Percentiles rank a stretch among this genome's conserved stretches.
These are phyloP conservation scores for Sebastes cheni DNA, from an alignment of 2,797 vertebrate genomes.

Conservation along the genomic window DNA sequence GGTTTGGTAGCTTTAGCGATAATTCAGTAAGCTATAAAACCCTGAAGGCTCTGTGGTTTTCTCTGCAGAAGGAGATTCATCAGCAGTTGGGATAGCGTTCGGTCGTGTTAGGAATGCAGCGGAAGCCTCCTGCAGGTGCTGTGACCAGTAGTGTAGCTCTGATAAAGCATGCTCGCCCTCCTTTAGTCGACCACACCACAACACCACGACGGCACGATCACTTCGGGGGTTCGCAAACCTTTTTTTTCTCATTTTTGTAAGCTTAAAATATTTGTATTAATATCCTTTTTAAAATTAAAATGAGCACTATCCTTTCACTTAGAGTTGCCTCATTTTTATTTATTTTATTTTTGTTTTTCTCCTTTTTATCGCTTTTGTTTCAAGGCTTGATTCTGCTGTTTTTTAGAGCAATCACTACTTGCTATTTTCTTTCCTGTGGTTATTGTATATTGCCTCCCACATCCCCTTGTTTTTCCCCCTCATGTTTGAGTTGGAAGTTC, in stretches of 20 bases:
- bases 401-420: conserved; percentile 57
- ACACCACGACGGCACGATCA: conserved; percentile 37
- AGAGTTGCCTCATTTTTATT: conserved; percentile 73
- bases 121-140: conserved; percentile 52
- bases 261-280: conserved; percentile 67
- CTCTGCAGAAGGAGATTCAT: conserved; percentile 20
- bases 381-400: conserved; percentile 51
- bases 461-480: conserved; percentile 24
- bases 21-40: conserved; percentile 28
- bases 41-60: conserved; percentile 33
- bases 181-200: conserved; percentile 38
- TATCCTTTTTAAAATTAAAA: conserved; percentile 44
- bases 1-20: conserved; percentile 58
- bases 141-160: conserved; percentile 62
- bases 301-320: conserved; percentile 63
- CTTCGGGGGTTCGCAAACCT: conserved; percentile 39
- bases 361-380: conserved; percentile 37
- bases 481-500: conserved; percentile 42
- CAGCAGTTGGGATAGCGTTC: conserved; percentile 6
- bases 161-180: conserved; percentile 63
- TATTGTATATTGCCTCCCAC: conserved; percentile 64
- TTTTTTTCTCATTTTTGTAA: conserved; percentile 51
- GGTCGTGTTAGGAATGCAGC: conserved; percentile 18
- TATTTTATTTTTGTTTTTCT: conserved; percentile 52
- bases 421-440: conserved; percentile 54